Conservation (phyloP, 2,113 vertebrate species). For the Tinamus guttatus region DNA sequence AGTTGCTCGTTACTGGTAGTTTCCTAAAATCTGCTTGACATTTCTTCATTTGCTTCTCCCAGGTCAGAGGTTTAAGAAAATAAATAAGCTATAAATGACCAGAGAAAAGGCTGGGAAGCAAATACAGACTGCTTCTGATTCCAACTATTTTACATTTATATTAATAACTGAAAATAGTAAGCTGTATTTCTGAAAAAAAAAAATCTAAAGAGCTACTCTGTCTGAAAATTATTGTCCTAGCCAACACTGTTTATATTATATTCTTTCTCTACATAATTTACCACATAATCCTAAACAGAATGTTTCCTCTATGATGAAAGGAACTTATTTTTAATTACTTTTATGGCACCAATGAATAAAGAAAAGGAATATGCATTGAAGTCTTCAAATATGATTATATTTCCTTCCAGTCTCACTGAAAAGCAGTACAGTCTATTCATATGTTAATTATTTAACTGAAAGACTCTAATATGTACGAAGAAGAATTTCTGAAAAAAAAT, state of each 20-base stretch:
- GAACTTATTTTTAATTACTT: not conserved
- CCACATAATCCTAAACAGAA: not conserved
- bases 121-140: not conserved
- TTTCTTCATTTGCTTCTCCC: not conserved
- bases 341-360: not conserved
- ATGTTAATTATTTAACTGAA: slow-evolving; percentile 41
- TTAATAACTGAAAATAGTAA: not conserved
- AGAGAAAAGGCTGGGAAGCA: not conserved
- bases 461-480: not conserved
- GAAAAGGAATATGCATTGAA: not conserved
- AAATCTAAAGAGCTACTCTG: not conserved
- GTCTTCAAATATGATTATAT: not conserved
- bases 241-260: not conserved
- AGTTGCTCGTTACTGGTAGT: not conserved
- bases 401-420: not conserved
- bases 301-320: not conserved
- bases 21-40: not conserved
- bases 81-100: slow-evolving; percentile 6
- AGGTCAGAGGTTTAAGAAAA: not conserved
- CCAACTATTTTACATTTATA: not conserved
- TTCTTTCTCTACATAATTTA: not conserved
- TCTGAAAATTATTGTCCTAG: not conserved
- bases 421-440: not conserved
- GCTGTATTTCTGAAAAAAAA: not conserved
- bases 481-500: not conserved